phyloP scores from a whole-genome alignment of 2,113 vertebrate species.

The Ginglymostoma cirratum region DNA sequence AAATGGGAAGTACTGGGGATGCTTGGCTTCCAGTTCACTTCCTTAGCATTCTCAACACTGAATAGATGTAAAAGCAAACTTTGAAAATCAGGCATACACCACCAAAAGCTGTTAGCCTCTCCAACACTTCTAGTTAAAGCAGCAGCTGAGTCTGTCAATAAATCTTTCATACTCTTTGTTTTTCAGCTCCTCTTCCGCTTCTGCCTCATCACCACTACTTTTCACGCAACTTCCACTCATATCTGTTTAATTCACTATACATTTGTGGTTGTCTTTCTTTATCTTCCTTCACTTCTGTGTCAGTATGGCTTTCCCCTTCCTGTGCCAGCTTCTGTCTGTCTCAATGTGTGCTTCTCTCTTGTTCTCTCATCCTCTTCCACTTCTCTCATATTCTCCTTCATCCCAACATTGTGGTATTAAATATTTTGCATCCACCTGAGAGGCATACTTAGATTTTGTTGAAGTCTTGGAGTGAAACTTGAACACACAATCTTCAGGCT shows the following conservation, averaged over 20 bases:
- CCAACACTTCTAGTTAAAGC: too few species aligned
- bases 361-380: background rate
- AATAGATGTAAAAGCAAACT: background rate
- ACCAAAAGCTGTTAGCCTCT: background rate
- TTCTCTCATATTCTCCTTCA: background rate
- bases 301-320: background rate
- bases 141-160: too few species aligned
- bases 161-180: too few species aligned
- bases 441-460: background rate
- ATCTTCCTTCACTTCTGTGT: background rate
- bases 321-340: background rate
- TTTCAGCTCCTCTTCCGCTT: too few species aligned
- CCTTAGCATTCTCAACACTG: background rate
- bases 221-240: background rate
- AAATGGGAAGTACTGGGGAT: background rate
- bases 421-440: background rate
- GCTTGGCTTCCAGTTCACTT: background rate
- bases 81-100: background rate
- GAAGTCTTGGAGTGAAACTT: background rate
- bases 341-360: background rate
- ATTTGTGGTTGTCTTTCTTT: background rate
- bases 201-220: too few species aligned
- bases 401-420: background rate
- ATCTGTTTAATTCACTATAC: background rate
- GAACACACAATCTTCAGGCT: background rate